These are phyloP conservation scores for Pelecanoides urinatrix DNA, from an alignment of 2,113 vertebrate genomes.

Conservation along the genomic window DNA sequence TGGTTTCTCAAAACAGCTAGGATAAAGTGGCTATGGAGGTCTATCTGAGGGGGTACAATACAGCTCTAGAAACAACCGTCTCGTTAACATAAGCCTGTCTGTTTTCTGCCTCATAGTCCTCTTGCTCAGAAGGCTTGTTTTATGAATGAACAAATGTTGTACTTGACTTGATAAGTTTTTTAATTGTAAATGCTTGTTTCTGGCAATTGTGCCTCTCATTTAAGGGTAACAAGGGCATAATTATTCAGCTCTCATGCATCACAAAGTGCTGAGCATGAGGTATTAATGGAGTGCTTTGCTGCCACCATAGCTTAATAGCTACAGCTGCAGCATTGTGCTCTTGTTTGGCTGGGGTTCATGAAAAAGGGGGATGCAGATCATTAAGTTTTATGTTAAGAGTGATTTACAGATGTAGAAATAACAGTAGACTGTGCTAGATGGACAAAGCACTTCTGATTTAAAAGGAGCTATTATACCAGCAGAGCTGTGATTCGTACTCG, in stretches of 20 bases:
- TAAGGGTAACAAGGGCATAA: slow-evolving; percentile 35
- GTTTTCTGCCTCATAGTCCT: neutral
- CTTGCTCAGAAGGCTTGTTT: neutral
- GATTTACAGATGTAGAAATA: slow-evolving; percentile 42
- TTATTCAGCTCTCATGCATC: slow-evolving; percentile 29
- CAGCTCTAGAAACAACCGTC: neutral
- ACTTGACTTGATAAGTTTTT: slow-evolving; percentile 22
- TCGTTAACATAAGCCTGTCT: neutral
- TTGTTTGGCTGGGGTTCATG: slow-evolving; percentile 14
- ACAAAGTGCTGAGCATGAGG: slow-evolving; percentile 49
- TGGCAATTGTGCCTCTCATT: slow-evolving; percentile 16
- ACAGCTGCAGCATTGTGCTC: slow-evolving; percentile 38
- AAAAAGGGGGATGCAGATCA: slow-evolving; percentile 10
- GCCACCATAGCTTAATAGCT: slow-evolving; percentile 30
- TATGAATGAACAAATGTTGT: slow-evolving; percentile 44
- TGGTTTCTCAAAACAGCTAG: neutral
- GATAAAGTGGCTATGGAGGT: neutral
- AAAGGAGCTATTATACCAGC: neutral
- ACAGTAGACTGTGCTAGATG: neutral
- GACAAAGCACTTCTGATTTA: neutral
- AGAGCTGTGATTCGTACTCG: neutral
- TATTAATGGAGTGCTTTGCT: slow-evolving; percentile 41
- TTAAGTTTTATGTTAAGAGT: slow-evolving; percentile 33
- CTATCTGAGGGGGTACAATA: neutral
- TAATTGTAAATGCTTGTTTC: neutral